These are phyloP conservation scores for Apolygus lucorum DNA, from an alignment of 1,140 invertebrate genomes.

Conservation along the genomic window DNA sequence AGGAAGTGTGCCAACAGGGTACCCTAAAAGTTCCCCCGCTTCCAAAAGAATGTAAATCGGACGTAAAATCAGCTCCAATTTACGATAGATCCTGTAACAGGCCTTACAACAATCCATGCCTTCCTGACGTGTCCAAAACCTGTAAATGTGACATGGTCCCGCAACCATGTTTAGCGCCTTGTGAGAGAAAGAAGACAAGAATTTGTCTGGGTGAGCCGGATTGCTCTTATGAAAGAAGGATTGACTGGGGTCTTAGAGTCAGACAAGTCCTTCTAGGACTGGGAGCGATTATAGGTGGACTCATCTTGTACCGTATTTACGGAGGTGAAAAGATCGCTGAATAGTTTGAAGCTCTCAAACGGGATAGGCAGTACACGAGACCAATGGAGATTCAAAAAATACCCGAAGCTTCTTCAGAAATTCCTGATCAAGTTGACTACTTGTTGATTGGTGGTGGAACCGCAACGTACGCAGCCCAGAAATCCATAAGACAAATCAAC, in stretches of 20 bases:
- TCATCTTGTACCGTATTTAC: neutral
- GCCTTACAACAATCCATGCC: conserved; percentile 18
- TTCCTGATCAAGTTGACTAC: conserved; percentile 61
- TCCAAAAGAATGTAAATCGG: neutral
- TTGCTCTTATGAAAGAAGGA: neutral
- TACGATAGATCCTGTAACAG: conserved; percentile 1
- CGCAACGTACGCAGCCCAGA: conserved; percentile 73
- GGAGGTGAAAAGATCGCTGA: neutral
- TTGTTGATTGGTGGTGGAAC: conserved; percentile 79
- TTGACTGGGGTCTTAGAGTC: neutral
- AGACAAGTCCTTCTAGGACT: neutral
- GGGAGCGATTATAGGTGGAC: neutral
- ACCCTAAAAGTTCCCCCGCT: neutral
- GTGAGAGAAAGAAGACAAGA: neutral
- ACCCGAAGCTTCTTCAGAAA: conserved; percentile 40
- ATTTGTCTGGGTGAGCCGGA: neutral
- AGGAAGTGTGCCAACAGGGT: conserved; percentile 1
- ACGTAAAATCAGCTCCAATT: neutral
- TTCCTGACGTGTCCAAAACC: neutral
- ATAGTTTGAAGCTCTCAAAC: too few species aligned
- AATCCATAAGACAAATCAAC: conserved; percentile 75
- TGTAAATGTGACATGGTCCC: neutral
- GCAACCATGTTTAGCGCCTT: conserved; percentile 3
- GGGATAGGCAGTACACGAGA: neutral
- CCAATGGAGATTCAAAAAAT: conserved; percentile 35